A percentile compares a stretch with the other conserved stretches of the same genome.
These are phyloP conservation scores for Disparrhopalites patrizii DNA, from an alignment of 2,888 invertebrate genomes.

Conservation along the genomic window DNA sequence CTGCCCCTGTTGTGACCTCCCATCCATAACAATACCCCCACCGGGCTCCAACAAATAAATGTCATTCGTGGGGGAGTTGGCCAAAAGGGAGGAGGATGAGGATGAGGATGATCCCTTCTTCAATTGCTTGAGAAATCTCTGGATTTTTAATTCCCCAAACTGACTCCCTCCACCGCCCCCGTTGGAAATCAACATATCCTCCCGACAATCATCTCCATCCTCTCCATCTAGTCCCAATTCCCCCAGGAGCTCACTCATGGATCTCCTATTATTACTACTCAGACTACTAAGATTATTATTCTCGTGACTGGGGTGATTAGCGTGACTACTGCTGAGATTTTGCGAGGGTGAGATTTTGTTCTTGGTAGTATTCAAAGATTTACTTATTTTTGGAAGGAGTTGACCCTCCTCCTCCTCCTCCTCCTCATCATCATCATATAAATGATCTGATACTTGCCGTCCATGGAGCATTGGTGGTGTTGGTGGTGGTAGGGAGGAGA, in stretches of 20 bases:
- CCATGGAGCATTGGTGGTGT: too few relatives aligned
- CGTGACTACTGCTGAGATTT: background rate
- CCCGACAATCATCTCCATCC: constrained; percentile 19
- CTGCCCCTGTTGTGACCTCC: constrained; percentile 15
- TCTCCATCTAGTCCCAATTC: constrained; percentile 12
- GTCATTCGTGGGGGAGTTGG: too few relatives aligned
- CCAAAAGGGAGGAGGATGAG: constrained; percentile 34
- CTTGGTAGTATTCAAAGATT: too few relatives aligned
- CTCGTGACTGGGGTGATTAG: background rate
- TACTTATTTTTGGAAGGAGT: background rate
- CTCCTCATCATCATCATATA: too few relatives aligned
- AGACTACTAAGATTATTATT: background rate
- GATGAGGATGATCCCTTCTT: constrained; percentile 40
- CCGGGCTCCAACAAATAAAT: constrained; percentile 1
- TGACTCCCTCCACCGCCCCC: too few relatives aligned
- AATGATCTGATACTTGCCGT: too few relatives aligned
- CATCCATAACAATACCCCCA: too few relatives aligned
- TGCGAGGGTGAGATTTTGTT: background rate
- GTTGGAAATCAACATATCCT: constrained; percentile 42
- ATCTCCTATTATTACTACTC: background rate
- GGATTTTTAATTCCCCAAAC: constrained; percentile 48
- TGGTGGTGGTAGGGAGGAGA: background rate
- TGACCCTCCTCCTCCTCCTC: background rate
- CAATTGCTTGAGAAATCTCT: constrained; percentile 45
- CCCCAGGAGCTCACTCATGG: constrained; percentile 11